A percentile compares a stretch with the other conserved stretches of the same genome.
These are phyloP conservation scores for Corynorhinus townsendii DNA, from an alignment of 2,113 vertebrate species.

Conservation along the genomic window DNA sequence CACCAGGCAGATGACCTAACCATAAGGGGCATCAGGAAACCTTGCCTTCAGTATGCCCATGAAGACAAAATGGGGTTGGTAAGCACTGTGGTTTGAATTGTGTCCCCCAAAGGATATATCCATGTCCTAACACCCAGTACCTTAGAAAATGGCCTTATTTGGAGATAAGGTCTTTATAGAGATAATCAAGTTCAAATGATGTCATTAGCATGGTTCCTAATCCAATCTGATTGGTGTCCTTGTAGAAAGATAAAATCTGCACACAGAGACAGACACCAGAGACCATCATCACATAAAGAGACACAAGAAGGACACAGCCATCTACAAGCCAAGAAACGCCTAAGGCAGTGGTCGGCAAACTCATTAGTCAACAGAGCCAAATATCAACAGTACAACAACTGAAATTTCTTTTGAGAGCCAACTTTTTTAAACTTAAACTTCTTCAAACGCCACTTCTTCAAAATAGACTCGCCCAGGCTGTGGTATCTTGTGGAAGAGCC, in stretches of 20 bases:
- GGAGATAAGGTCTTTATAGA: neutral
- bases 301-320: neutral
- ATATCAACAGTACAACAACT: no score
- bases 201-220: neutral
- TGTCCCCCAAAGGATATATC: neutral
- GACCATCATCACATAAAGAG: neutral
- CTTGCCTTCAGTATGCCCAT: neutral
- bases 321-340: neutral
- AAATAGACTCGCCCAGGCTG: no score
- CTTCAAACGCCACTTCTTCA: no score
- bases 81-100: neutral
- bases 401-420: no score
- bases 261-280: neutral
- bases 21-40: neutral
- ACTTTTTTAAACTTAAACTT: no score
- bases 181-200: neutral
- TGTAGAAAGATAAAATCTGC: neutral
- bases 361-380: no score
- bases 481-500: no score
- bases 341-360: no score
- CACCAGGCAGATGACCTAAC: neutral
- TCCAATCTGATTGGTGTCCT: neutral
- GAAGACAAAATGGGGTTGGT: neutral
- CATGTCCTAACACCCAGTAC: no score
- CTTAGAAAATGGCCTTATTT: neutral